Evolutionary conservation across 2,888 invertebrate species (phyloP).

Genomic region (Mactromeris polynyma): DNA sequence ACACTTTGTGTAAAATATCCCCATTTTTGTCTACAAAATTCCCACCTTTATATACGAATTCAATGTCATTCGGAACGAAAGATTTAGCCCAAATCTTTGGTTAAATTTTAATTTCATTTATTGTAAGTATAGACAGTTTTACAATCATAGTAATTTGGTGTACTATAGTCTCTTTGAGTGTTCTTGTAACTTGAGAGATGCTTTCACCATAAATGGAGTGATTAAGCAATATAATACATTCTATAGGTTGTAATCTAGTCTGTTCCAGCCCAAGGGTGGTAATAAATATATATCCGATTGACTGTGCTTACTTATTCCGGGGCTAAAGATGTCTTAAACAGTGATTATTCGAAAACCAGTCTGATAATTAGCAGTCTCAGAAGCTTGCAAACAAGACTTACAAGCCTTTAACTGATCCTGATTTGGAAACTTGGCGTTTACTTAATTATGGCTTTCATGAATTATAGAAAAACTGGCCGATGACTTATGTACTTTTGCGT

Average conservation of each 20-base stretch:
- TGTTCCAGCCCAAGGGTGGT: conserved; percentile 12
- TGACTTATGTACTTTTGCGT: not conserved
- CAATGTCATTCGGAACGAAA: not conserved
- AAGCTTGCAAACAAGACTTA: not conserved
- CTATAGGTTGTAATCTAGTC: conserved; percentile 12
- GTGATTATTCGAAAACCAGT: conserved; percentile 3
- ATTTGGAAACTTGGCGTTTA: not conserved
- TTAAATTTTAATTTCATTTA: not conserved
- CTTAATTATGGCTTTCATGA: not conserved
- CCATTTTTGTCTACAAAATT: conserved; percentile 29
- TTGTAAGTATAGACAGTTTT: not conserved
- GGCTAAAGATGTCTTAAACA: conserved; percentile 4
- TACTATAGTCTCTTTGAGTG: not conserved
- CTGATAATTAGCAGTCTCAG: not conserved
- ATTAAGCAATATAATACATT: conserved; percentile 35
- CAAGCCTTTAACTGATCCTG: not conserved
- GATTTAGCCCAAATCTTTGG: not conserved
- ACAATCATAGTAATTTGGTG: conserved; percentile 13
- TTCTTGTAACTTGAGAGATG: not conserved
- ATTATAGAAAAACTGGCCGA: conserved; percentile 8
- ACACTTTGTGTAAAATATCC: conserved; percentile 19
- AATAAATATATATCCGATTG: conserved; percentile 28
- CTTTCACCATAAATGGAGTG: conserved; percentile 24
- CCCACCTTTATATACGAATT: not conserved
- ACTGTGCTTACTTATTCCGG: not conserved